A percentile compares a stretch with the other conserved stretches of the same genome.
These are phyloP conservation scores for Prolemur simus DNA, from an alignment of 2,113 vertebrate genomes.

Conservation along the genomic window DNA sequence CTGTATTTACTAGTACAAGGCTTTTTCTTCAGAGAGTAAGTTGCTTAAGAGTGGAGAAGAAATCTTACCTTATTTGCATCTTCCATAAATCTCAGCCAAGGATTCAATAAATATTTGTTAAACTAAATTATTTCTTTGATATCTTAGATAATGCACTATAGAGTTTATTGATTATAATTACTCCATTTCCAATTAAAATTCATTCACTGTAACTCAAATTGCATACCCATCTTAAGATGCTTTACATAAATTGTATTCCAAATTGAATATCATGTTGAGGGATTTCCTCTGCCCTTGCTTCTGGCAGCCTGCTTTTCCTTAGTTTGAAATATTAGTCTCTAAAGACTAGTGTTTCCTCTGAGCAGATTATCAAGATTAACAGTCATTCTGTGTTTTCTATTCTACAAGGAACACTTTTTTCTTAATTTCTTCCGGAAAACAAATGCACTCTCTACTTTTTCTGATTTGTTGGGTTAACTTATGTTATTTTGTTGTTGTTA, in stretches of 20 bases:
- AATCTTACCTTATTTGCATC: neutral
- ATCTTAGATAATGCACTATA: neutral
- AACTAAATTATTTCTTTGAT: conserved; percentile 49
- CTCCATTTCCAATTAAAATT: conserved; percentile 47
- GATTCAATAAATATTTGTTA: conserved; percentile 60
- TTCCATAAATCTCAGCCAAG: conserved; percentile 35
- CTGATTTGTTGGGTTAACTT: neutral
- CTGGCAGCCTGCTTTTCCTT: conserved; percentile 64
- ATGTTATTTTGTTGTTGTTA: neutral
- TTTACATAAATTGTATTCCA: conserved; percentile 49
- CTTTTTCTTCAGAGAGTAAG: neutral
- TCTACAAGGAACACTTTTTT: conserved; percentile 26
- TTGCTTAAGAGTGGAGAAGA: neutral
- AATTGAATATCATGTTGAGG: conserved; percentile 42
- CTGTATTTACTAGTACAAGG: neutral
- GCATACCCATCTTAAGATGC: neutral
- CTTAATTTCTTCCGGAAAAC: conserved; percentile 53
- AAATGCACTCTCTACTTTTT: neutral
- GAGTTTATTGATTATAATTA: conserved; percentile 47
- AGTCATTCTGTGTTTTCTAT: neutral
- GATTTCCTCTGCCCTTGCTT: conserved; percentile 20
- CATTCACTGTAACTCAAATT: neutral
- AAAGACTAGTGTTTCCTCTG: conserved; percentile 61
- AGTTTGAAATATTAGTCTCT: conserved; percentile 65
- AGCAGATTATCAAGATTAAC: conserved; percentile 73